A percentile compares a stretch with the other conserved stretches of the same genome.
Conservation (phyloP, 2,888 invertebrate genomes). For the Aleiodes alternator region DNA sequence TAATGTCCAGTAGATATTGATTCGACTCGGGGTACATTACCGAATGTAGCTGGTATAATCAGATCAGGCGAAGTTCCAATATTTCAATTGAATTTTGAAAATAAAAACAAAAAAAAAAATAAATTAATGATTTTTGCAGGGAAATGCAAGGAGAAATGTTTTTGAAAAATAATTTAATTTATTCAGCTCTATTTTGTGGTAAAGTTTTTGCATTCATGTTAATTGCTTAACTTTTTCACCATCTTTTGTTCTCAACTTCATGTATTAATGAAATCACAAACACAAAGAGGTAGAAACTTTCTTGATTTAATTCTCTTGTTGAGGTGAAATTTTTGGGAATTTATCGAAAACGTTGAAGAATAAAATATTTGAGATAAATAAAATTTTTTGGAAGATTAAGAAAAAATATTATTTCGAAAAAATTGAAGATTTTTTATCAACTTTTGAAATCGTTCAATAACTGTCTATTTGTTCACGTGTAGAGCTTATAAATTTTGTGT, state of each 20-base stretch:
- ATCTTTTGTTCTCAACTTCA: not conserved
- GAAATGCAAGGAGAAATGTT: not conserved
- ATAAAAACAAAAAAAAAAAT: too few relatives aligned
- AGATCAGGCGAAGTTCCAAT: too few relatives aligned
- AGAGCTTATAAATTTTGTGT: too few relatives aligned
- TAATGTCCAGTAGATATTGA: not conserved
- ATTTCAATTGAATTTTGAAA: too few relatives aligned
- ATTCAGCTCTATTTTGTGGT: not conserved
- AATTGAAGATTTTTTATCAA: too few relatives aligned
- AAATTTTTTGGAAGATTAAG: too few relatives aligned
- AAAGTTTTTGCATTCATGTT: constrained; percentile 16
- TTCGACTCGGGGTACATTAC: not conserved
- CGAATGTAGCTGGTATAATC: too few relatives aligned
- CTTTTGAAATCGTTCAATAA: too few relatives aligned
- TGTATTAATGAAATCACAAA: constrained; percentile 1
- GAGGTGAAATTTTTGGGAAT: not conserved
- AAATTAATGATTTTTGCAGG: too few relatives aligned
- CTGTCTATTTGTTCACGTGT: too few relatives aligned
- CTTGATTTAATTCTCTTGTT: not conserved
- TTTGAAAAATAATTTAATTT: not conserved
- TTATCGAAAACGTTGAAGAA: not conserved
- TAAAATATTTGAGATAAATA: too few relatives aligned
- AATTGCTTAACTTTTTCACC: constrained; percentile 8
- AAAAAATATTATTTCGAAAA: too few relatives aligned
- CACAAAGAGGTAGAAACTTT: not conserved